Evolutionary conservation across 2,113 vertebrate genomes (phyloP).

Genomic region (Thryonomys swinderianus): DNA sequence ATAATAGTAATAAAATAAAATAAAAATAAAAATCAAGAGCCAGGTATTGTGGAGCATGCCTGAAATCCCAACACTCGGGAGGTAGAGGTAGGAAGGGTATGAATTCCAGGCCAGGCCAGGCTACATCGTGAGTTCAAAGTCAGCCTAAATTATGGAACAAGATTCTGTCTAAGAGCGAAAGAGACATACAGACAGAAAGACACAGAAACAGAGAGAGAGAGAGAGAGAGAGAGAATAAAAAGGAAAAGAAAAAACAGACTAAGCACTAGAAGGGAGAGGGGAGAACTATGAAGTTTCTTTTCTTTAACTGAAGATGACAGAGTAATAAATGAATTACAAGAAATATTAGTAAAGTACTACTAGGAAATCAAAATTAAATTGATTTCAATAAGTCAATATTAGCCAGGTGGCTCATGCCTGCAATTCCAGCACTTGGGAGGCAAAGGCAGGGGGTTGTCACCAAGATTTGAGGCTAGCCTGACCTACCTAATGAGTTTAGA

Average conservation of each 20-base stretch:
- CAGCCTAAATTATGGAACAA: not conserved
- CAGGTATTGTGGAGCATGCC: rapidly evolving
- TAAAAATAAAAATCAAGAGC: not conserved
- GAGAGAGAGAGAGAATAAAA: not conserved
- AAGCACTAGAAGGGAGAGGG: not conserved
- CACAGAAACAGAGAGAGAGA: not conserved
- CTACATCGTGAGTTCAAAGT: not conserved
- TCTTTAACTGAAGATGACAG: not conserved
- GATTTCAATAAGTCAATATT: not conserved
- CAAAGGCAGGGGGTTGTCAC: too few relatives aligned
- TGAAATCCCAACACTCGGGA: not conserved
- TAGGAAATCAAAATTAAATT: not conserved
- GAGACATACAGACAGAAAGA: not conserved
- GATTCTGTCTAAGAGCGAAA: not conserved
- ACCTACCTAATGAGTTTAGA: too few relatives aligned
- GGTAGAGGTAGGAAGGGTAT: not conserved
- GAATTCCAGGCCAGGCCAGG: not conserved
- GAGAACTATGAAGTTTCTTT: not conserved
- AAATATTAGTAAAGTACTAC: not conserved
- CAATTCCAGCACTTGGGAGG: too few relatives aligned
- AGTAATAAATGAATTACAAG: not conserved
- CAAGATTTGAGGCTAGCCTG: too few relatives aligned
- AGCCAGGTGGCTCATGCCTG: too few relatives aligned
- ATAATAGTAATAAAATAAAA: too few relatives aligned
- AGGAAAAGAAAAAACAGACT: too few relatives aligned